Evolutionary conservation across 2,888 invertebrate genomes (phyloP), one percentile per base, ranked within the genome.

Genomic region (Trichogramma evanescens): DNA sequence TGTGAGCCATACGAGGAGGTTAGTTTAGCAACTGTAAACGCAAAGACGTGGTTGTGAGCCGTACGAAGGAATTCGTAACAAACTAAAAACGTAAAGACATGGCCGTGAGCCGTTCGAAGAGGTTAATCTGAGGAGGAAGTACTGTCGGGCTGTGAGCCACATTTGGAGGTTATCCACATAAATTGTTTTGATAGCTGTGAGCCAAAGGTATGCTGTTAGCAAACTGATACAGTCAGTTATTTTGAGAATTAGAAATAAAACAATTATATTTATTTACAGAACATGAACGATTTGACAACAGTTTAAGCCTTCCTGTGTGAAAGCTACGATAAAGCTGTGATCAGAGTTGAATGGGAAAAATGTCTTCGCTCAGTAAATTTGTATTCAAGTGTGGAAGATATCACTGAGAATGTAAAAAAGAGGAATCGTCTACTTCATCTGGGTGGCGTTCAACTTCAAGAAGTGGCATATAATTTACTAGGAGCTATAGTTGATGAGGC

Each of bases 401-500:
- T 57, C 6, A 41, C 9, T 5, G 44, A 38, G 2, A 39, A n/a
- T 8, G 39, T 5, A 26, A 50, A 48, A 5, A 55, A 60, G 45
- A 38, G 56, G 4, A 50, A 48, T 45, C 44, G 44, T 26, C 40
- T 60, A 8, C 45, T 56, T 8, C 56, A 56, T 53, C 9, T 59
- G 7, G 62, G 53, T 5, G 58, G 59, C 5, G 40, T 59, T 41
- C 42, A 50, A 42, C 13, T 51, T 42, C 62, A 59, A 41, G 58
- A 58, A n/a, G 56, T 62, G 6, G 49, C 55, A 9, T 60, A 56
- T 43, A 53, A 45, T 44, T n/a, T 59, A 49, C 50, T 55, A 43
- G 55, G 50, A 13, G 62, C 62, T 41, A 3, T 53, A 5, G 13
- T 50, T 4, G 54, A 50, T 1, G 6, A 3, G 9, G 39, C 45